phyloP scores from a whole-genome alignment of 2,797 vertebrate genomes.

The Eleutherodactylus coqui region DNA sequence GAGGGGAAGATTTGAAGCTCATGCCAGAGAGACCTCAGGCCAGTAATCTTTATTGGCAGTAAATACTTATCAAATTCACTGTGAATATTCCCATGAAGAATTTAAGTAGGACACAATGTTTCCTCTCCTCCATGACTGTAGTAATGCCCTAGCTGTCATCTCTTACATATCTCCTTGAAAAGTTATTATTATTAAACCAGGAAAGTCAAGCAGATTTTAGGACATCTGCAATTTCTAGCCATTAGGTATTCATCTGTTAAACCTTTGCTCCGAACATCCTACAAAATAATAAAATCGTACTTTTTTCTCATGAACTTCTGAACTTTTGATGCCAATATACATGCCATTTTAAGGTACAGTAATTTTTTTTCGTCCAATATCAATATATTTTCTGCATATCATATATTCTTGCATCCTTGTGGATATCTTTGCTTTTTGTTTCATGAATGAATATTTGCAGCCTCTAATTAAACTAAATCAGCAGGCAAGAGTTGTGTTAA shows the following conservation, averaged over 20 bases:
- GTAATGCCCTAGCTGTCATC: slow-evolving; percentile 28
- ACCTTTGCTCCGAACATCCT: slow-evolving; percentile 1
- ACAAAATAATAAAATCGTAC: not conserved
- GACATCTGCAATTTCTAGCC: not conserved
- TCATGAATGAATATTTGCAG: not conserved
- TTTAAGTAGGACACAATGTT: slow-evolving; percentile 45
- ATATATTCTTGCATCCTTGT: too few species aligned
- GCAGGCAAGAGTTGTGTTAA: not conserved
- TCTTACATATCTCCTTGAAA: slow-evolving; percentile 22
- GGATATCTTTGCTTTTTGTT: not conserved
- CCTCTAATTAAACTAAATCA: not conserved
- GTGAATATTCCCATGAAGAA: slow-evolving; percentile 35
- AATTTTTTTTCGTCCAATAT: not conserved
- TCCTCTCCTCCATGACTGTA: slow-evolving; percentile 16
- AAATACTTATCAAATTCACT: slow-evolving; percentile 36
- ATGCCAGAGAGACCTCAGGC: slow-evolving; percentile 36
- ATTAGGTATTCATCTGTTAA: not conserved
- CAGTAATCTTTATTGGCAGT: slow-evolving; percentile 50
- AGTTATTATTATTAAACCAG: slow-evolving; percentile 7
- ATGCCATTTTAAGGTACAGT: not conserved
- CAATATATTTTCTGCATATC: too few species aligned
- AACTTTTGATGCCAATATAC: not conserved
- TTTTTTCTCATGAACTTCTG: not conserved
- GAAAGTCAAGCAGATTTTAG: not conserved
- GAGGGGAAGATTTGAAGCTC: slow-evolving; percentile 10